Evolutionary conservation across 2,797 vertebrate species (phyloP).

Genomic region (Premnoplex brunnescens): DNA sequence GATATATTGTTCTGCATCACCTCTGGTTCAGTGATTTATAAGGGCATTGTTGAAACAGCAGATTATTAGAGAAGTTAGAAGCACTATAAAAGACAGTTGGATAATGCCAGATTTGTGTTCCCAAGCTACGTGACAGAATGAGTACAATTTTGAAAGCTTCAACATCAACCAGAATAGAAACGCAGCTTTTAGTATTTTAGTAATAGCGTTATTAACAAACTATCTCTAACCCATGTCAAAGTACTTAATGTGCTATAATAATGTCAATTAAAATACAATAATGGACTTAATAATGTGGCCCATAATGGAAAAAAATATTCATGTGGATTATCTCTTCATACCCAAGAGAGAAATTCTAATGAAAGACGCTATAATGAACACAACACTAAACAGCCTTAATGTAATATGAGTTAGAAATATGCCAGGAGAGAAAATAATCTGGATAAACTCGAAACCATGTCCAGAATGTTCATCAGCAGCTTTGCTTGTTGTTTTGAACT

Average conservation of each 20-base stretch:
- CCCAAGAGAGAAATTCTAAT: constrained; percentile 35
- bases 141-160: constrained; percentile 50
- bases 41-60: constrained; percentile 34
- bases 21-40: not conserved
- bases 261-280: constrained; percentile 49
- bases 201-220: constrained; percentile 46
- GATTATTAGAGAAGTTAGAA: constrained; percentile 39
- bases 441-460: not conserved
- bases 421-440: not conserved
- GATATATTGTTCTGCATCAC: not conserved
- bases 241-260: constrained; percentile 32
- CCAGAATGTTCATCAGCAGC: constrained; percentile 24
- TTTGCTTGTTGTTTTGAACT: constrained; percentile 41
- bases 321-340: constrained; percentile 34
- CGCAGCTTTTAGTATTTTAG: not conserved
- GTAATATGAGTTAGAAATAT: not conserved
- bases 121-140: constrained; percentile 46
- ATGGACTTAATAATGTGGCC: constrained; percentile 19
- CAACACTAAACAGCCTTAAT: constrained; percentile 12
- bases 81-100: not conserved
- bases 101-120: constrained; percentile 43
- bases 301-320: constrained; percentile 35
- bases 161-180: constrained; percentile 18
- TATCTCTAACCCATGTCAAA: constrained; percentile 11
- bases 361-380: not conserved